Evolutionary conservation across 1,140 invertebrate species (phyloP).

Genomic region (Drosophila kepulauana): DNA sequence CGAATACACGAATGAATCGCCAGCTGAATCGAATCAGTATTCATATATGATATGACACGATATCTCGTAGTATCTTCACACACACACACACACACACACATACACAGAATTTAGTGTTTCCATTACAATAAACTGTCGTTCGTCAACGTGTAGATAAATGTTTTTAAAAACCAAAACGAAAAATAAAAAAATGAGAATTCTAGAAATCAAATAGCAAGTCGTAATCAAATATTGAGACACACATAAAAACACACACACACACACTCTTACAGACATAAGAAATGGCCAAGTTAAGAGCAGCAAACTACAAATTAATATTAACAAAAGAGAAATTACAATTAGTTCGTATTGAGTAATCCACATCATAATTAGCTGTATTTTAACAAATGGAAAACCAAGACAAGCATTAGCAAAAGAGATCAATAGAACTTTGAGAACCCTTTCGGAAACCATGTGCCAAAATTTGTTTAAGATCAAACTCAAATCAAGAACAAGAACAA

Average conservation of each 20-base stretch:
- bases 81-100: no score
- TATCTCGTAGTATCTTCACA: constrained; percentile 45
- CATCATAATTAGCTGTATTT: constrained; percentile 75
- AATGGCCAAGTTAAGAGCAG: constrained; percentile 55
- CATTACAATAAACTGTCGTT: constrained; percentile 75
- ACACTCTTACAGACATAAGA: constrained; percentile 34
- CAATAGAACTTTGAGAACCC: constrained; percentile 44
- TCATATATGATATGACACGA: constrained; percentile 73
- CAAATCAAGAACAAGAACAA: constrained; percentile 17
- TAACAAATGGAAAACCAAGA: constrained; percentile 45
- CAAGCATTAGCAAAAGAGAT: constrained; percentile 39
- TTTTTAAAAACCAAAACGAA: constrained; percentile 61
- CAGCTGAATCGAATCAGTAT: constrained; percentile 68
- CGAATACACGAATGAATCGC: constrained; percentile 49
- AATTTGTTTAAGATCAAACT: constrained; percentile 65
- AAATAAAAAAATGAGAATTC: constrained; percentile 12
- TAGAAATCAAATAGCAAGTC: constrained; percentile 73
- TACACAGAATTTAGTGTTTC: constrained; percentile 63
- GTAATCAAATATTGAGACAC: constrained; percentile 72
- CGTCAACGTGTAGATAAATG: constrained; percentile 79
- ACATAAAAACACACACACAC: constrained; percentile 18
- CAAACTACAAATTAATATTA: constrained; percentile 77
- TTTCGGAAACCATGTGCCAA: constrained; percentile 82
- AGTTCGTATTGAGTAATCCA: constrained; percentile 72
- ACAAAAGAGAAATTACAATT: constrained; percentile 48